Evolutionary conservation across 2,797 vertebrate genomes (phyloP).

Genomic region (Centroberyx gerrardi): DNA sequence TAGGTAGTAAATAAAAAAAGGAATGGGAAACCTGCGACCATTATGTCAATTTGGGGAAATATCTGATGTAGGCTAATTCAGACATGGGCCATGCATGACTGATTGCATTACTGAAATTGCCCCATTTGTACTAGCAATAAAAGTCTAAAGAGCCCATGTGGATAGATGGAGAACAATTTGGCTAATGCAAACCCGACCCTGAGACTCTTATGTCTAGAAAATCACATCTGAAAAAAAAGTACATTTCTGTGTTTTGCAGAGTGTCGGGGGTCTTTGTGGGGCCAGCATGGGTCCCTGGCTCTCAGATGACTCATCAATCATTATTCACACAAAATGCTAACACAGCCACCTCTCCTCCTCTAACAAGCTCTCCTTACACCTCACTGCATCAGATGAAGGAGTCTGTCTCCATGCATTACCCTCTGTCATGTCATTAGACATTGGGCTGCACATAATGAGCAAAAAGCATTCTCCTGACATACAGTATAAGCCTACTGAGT

Average conservation of each 20-base stretch:
- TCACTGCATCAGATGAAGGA: constrained; percentile 47
- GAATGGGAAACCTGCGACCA: not conserved
- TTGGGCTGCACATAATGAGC: constrained; percentile 22
- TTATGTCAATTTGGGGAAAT: constrained; percentile 1
- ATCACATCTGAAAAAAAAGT: constrained; percentile 11
- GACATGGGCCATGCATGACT: constrained; percentile 6
- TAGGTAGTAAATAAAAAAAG: not conserved
- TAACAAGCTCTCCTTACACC: constrained; percentile 51
- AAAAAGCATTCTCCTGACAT: constrained; percentile 15
- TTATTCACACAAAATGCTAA: constrained; percentile 33
- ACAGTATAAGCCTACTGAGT: not conserved
- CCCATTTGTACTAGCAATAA: not conserved
- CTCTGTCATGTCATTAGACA: constrained; percentile 21
- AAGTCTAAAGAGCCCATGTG: constrained; percentile 7
- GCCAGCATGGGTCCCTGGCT: not conserved
- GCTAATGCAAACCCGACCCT: not conserved
- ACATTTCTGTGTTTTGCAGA: constrained; percentile 14
- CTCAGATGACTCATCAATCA: constrained; percentile 64
- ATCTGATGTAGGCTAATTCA: not conserved
- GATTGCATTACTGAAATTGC: not conserved
- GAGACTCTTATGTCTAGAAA: not conserved
- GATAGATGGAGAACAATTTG: constrained; percentile 9
- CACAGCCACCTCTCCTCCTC: constrained; percentile 44
- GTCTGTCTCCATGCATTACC: constrained; percentile 54
- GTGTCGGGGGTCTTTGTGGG: constrained; percentile 1